Base-by-base conservation (phyloP, 2,113 vertebrate species). In the Galemys pyrenaicus region DNA sequence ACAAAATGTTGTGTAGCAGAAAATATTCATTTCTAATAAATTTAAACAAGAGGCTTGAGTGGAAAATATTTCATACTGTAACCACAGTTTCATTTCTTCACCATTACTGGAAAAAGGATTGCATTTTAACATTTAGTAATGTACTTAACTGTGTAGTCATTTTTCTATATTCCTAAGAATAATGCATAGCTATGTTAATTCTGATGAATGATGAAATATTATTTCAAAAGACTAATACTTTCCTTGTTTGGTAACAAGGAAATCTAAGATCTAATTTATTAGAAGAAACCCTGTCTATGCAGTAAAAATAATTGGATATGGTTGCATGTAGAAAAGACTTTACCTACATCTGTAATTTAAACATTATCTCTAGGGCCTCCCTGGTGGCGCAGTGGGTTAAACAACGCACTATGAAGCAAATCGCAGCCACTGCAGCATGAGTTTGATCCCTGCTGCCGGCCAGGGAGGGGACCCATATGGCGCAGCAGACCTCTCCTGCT, bases 141-240 rank as follows among this genome's bases (percentile, higher is more conserved):
- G 19, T 82, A 20, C 3, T 92, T 46, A 49, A 71, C 37, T 9
- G 73, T 35, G 35, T 39, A 60, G 37, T 74, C 67, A 19, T 87
- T 87, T 94, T 81, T 51, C 13, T 49, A 49, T 65, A 54, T 60
- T 91, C 9, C 64, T 79, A 5, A 65, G n/a, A 90, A 62, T 78
- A 96, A 65, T 87, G 4, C 64, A 15, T 73, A 80, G 44, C 62
- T 60, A 11, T 77, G 10, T 87, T 28, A 77, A 67, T 35, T 91
- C 28, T 81, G 32, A 13, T 67, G 6, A 49, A 49, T 49, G 12
- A 49, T 49, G 12, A 8, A 49, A 11, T 49, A 49, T 12, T 44
- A 60, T 92, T 67, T 91, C 35, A 80, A 85, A 93, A 84, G 35
- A 67, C 70, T 89, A 80, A 64, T 8, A 3, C 16, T 54, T 83